These are phyloP conservation scores for Drosophila repleta DNA, from an alignment of 1,140 invertebrate genomes.

Conservation along the genomic window DNA sequence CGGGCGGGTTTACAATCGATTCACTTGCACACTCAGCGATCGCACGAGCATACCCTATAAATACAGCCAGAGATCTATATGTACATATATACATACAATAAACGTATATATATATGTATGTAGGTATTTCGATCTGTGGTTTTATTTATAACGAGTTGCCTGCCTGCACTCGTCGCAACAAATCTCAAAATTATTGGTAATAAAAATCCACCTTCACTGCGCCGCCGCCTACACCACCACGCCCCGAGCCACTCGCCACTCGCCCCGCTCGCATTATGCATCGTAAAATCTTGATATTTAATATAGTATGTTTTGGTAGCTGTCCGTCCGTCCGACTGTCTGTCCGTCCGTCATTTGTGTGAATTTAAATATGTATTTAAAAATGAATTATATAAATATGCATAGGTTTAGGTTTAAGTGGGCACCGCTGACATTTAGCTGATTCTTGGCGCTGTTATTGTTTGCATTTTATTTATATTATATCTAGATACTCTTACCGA, in stretches of 20 bases:
- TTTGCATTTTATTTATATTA: neutral
- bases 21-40: slow-evolving; percentile 69
- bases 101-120: slow-evolving; percentile 11
- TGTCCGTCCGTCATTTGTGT: slow-evolving; percentile 35
- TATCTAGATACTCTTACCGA: neutral
- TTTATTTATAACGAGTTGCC: slow-evolving; percentile 80
- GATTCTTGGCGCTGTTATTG: slow-evolving; percentile 24
- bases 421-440: slow-evolving; percentile 70
- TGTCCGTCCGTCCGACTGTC: neutral
- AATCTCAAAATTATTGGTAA: slow-evolving; percentile 81
- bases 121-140: slow-evolving; percentile 62
- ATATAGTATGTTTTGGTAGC: slow-evolving; percentile 67
- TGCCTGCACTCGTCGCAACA: slow-evolving; percentile 75
- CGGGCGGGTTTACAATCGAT: slow-evolving; percentile 75
- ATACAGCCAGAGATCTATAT: slow-evolving; percentile 48
- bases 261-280: slow-evolving; percentile 56
- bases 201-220: slow-evolving; percentile 73
- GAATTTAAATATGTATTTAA: slow-evolving; percentile 66
- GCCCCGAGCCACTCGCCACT: neutral
- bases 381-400: slow-evolving; percentile 81
- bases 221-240: neutral
- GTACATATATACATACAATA: slow-evolving; percentile 16
- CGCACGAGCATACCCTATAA: slow-evolving; percentile 20
- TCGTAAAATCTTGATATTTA: slow-evolving; percentile 78
- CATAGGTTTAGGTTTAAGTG: slow-evolving; percentile 76